phyloP scores from a whole-genome alignment of 2,113 vertebrate genomes.

The Alosa alosa region DNA sequence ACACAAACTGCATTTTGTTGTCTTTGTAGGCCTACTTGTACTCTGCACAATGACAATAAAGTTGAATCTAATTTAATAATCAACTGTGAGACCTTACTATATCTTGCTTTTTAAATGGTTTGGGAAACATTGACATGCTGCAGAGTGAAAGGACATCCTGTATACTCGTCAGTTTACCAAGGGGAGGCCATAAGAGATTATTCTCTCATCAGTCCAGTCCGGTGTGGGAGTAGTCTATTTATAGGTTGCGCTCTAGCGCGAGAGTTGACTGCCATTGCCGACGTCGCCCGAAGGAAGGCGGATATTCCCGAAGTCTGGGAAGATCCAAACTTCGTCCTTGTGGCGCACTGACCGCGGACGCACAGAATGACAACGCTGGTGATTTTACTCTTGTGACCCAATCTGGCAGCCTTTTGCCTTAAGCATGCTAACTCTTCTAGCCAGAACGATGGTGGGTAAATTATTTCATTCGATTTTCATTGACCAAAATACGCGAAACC shows the following conservation, averaged over 20 bases:
- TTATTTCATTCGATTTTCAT: background rate
- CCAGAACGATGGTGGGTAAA: slow-evolving; percentile 79
- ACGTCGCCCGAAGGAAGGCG: slow-evolving; percentile 19
- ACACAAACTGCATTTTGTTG: too few relatives aligned
- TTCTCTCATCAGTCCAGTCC: background rate
- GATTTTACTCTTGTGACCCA: background rate
- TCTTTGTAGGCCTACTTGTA: too few relatives aligned
- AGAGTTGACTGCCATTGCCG: background rate
- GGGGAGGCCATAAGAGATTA: background rate
- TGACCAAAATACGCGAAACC: background rate
- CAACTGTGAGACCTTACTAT: too few relatives aligned
- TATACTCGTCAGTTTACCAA: too few relatives aligned
- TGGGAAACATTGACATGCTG: too few relatives aligned
- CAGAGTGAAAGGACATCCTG: too few relatives aligned
- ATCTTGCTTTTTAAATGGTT: too few relatives aligned
- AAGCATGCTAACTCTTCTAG: slow-evolving; percentile 77
- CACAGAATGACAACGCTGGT: slow-evolving; percentile 35
- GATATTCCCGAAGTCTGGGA: slow-evolving; percentile 21
- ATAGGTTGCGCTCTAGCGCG: background rate
- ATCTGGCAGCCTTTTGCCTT: slow-evolving; percentile 34
- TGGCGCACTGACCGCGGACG: background rate
- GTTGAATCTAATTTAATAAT: too few relatives aligned
- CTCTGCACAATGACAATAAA: too few relatives aligned
- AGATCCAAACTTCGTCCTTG: slow-evolving; percentile 41
- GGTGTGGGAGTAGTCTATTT: background rate